phyloP scores from a whole-genome alignment of 2,888 invertebrate genomes.

The Pherbina coryleti region DNA sequence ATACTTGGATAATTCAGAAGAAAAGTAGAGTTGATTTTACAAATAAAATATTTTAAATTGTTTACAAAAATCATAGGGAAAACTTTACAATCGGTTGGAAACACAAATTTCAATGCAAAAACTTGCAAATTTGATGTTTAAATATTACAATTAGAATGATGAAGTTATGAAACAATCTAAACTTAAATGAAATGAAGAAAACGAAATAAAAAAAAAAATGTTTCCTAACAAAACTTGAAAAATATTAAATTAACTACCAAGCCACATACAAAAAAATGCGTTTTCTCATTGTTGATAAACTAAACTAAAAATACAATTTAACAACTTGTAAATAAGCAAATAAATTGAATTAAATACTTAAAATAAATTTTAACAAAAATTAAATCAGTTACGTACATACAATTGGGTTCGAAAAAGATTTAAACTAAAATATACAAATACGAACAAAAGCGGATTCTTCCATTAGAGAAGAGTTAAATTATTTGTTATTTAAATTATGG shows the following conservation, averaged over 20 bases:
- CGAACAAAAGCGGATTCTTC: too few relatives aligned
- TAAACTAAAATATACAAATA: not conserved
- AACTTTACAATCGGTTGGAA: too few relatives aligned
- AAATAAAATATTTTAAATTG: too few relatives aligned
- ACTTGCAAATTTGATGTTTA: too few relatives aligned
- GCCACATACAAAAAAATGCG: not conserved
- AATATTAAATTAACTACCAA: too few relatives aligned
- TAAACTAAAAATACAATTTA: constrained; percentile 21
- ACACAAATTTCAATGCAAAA: too few relatives aligned
- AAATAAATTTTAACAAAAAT: constrained; percentile 20
- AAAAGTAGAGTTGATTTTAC: too few relatives aligned
- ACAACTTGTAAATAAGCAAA: constrained; percentile 15
- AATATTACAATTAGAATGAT: too few relatives aligned
- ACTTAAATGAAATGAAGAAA: too few relatives aligned
- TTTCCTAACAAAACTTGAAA: constrained; percentile 1
- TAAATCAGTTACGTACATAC: not conserved
- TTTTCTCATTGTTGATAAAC: not conserved
- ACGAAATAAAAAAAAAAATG: not conserved
- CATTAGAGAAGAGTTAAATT: not conserved
- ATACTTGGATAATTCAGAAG: too few relatives aligned
- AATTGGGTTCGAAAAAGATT: not conserved
- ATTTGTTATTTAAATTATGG: not conserved
- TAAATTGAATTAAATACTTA: constrained; percentile 17
- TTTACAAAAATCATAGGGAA: too few relatives aligned
- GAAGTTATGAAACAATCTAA: too few relatives aligned